Base-by-base conservation (phyloP, 2,797 vertebrate species). In the Esox masquinongy region DNA sequence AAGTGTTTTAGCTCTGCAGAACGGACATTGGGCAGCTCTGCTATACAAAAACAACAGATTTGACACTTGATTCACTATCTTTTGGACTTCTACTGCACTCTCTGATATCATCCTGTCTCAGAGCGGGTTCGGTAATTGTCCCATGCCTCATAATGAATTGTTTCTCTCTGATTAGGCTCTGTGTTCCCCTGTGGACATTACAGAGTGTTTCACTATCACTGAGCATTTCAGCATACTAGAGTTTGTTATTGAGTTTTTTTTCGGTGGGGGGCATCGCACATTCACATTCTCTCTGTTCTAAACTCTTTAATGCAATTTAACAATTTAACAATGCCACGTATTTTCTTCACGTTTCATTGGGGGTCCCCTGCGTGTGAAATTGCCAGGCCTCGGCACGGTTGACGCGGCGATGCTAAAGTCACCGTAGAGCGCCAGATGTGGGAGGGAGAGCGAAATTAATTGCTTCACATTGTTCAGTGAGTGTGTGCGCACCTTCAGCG, bases 241-340 rank as follows among this genome's bases (percentile, higher is more conserved):
- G 87, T 87, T 88, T 90, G 90, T 90, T 90, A 68, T 51, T 89
- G 82, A 51, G 59, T 74, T 19, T 66, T 34, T 64, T 53, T 74
- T 3, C 19, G 14, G 14, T n/a, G 66, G 26, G 69, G 34, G 3
- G 73, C 36, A 47, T 53, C 34, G 9, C 77, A 51, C 56, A 83
- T 84, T 87, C 79, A 88, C 82, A 15, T 56, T 19, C 50, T 31
- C 73, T 24, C 56, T 79, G 85, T 91, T 92, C 90, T 85, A 91
- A 90, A 90, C 89, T 91, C 86, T 94, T 93, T 94, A 94, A 94
- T 94, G 91, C 93, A 94, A 94, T 94, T 94, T 94, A 94, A 91
- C 93, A 94, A 94, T 94, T 94, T 94, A 94, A 91, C 94, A 94
- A 92, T 91, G 90, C 74, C 91, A 90, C 89, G 74, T 92, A 92